phyloP scores from a whole-genome alignment of 2,888 invertebrate species.

The Eutolmus rufibarbis region DNA sequence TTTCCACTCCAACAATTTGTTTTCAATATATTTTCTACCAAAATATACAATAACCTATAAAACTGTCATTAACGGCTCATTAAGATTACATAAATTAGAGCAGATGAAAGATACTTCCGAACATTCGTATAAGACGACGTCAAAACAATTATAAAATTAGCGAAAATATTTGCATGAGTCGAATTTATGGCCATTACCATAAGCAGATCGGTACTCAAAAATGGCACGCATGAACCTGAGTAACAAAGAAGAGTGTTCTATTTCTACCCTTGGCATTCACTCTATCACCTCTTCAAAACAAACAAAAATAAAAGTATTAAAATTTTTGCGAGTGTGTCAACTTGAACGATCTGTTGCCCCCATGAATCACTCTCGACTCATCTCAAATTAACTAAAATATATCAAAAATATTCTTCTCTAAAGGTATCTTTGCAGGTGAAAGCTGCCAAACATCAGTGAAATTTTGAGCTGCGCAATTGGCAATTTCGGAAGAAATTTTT shows the following conservation, averaged over 20 bases:
- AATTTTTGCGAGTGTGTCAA: not conserved
- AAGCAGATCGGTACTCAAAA: not conserved
- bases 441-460: not conserved
- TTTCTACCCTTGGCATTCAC: conserved; percentile 10
- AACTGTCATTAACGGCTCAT: not conserved
- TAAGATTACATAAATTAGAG: not conserved
- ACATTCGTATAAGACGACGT: not conserved
- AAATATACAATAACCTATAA: not conserved
- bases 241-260: not conserved
- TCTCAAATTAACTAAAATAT: not conserved
- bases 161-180: not conserved
- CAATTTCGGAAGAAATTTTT: not conserved
- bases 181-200: not conserved
- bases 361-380: not conserved
- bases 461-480: conserved; percentile 9
- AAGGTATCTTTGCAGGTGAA: conserved; percentile 7
- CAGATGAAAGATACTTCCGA: not conserved
- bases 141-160: not conserved
- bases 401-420: not conserved
- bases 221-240: not conserved
- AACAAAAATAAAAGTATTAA: not conserved
- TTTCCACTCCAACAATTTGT: not conserved
- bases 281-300: not conserved
- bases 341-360: not conserved
- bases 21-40: not conserved